phyloP scores from a whole-genome alignment of 1,140 invertebrate species.

The Papilio dardanus region DNA sequence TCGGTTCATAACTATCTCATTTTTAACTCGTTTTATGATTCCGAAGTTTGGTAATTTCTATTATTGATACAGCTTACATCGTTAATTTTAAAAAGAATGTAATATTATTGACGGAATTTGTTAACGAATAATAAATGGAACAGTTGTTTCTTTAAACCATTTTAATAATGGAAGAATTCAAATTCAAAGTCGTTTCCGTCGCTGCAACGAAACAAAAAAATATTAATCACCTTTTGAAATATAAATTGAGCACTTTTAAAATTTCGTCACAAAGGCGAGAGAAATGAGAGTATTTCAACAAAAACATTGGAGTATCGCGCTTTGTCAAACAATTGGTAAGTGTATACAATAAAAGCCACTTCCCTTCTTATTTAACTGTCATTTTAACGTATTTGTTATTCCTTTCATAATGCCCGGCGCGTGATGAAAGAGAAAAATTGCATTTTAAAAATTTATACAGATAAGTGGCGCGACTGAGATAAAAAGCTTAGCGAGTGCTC shows the following conservation, averaged over 20 bases:
- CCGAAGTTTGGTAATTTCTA: no score
- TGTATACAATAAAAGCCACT: constrained; percentile 32
- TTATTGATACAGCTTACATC: no score
- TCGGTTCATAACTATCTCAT: not conserved
- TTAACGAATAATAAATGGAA: not conserved
- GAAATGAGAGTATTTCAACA: constrained; percentile 1
- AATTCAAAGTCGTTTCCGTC: not conserved
- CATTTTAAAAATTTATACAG: constrained; percentile 33
- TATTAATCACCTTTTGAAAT: constrained; percentile 20
- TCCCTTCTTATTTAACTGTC: constrained; percentile 28
- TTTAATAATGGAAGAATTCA: not conserved
- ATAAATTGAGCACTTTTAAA: constrained; percentile 18
- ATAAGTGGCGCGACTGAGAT: constrained; percentile 22
- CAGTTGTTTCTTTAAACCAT: not conserved
- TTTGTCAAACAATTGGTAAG: constrained; percentile 32
- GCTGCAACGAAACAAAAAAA: not conserved
- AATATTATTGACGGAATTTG: not conserved
- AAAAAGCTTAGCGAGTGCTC: constrained; percentile 19
- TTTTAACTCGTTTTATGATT: not conserved
- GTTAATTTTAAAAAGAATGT: no score
- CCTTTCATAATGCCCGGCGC: constrained; percentile 28
- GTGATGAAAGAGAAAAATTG: constrained; percentile 32
- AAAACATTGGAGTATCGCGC: constrained; percentile 20
- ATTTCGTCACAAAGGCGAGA: constrained; percentile 11
- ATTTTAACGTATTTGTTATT: constrained; percentile 35